These are phyloP conservation scores for Entomyzon cyanotis DNA, from an alignment of 2,113 vertebrate genomes.

Conservation along the genomic window DNA sequence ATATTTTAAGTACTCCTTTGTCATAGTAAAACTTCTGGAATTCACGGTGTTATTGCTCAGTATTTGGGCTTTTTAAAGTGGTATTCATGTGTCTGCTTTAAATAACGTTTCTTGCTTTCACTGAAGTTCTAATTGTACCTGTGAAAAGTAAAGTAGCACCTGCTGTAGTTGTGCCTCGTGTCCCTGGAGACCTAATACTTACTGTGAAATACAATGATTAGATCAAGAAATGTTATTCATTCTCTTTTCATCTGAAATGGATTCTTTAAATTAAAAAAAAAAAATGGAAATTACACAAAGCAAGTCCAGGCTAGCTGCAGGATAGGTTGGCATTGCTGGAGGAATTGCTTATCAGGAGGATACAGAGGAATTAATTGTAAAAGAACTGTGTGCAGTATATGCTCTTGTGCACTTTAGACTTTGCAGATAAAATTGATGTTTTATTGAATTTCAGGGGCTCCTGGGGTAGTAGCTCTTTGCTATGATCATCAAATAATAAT, in stretches of 20 bases:
- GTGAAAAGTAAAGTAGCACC: conserved; percentile 18
- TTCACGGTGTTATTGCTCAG: not conserved
- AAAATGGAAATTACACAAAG: not conserved
- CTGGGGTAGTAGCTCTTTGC: not conserved
- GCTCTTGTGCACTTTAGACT: not conserved
- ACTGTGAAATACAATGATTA: conserved; percentile 2
- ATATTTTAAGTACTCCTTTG: conserved; percentile 20
- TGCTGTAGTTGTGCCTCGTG: not conserved
- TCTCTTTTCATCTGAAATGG: not conserved
- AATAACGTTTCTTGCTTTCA: not conserved
- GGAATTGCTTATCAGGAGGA: not conserved
- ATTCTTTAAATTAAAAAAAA: not conserved
- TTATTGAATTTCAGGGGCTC: not conserved
- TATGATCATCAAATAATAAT: not conserved
- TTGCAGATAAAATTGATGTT: not conserved
- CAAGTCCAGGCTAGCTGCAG: not conserved
- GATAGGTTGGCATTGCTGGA: not conserved
- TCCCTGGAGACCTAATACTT: not conserved
- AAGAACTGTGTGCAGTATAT: not conserved
- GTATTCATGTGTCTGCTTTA: not conserved
- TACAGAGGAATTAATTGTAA: not conserved
- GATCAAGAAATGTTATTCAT: not conserved
- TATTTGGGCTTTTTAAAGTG: not conserved
- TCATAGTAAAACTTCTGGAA: not conserved
- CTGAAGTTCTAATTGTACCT: not conserved